phyloP scores from a whole-genome alignment of 2,113 vertebrate species.

The Carassius gibelio region DNA sequence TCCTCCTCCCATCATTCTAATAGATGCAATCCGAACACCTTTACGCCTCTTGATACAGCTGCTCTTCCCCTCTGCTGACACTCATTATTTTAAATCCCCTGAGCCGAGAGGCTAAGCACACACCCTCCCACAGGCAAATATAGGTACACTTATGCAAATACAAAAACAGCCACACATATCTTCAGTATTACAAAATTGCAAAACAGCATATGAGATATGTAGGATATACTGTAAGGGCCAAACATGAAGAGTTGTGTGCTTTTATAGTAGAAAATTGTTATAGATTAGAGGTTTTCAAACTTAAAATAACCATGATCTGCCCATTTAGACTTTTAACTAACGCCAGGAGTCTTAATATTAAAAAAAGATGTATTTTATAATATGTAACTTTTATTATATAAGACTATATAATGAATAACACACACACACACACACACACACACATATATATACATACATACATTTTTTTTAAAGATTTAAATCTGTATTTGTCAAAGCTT shows the following conservation, averaged over 20 bases:
- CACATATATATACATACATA: neutral
- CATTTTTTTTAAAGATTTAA: neutral
- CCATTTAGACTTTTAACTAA: neutral
- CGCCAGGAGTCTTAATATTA: neutral
- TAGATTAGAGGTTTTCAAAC: neutral
- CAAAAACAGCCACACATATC: neutral
- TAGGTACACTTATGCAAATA: too few species aligned
- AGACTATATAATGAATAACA: neutral
- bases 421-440: too few species aligned
- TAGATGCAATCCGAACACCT: constrained; percentile 43
- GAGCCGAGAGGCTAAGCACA: constrained; percentile 11
- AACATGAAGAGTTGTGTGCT: neutral
- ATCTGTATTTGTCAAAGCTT: neutral
- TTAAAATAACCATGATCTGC: neutral
- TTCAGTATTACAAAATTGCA: neutral
- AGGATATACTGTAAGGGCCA: neutral
- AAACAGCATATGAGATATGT: neutral
- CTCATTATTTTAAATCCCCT: constrained; percentile 46
- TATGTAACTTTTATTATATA: neutral
- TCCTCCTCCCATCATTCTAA: constrained; percentile 28
- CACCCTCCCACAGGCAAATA: neutral
- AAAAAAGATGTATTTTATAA: neutral
- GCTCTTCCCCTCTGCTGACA: constrained; percentile 36
- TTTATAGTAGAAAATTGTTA: neutral
- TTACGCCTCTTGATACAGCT: constrained; percentile 40